These are phyloP conservation scores for Hofmannophila pseudospretella DNA, from an alignment of 2,888 invertebrate genomes.

Conservation along the genomic window DNA sequence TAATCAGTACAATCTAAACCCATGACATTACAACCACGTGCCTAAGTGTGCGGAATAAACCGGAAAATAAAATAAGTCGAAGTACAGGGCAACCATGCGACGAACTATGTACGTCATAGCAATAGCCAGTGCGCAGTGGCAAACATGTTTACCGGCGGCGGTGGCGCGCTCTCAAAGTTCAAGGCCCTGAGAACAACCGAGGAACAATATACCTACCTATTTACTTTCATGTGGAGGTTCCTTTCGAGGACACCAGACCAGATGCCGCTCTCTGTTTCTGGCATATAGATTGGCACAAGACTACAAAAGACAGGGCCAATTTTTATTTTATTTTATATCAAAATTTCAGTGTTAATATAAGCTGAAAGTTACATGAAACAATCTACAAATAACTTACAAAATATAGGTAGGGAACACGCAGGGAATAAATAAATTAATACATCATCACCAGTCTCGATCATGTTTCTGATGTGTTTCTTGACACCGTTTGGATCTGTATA, in stretches of 20 bases:
- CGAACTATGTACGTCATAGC: slow-evolving; percentile 43
- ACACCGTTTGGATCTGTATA: no score
- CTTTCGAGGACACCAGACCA: slow-evolving; percentile 32
- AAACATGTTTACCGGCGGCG: slow-evolving; percentile 70
- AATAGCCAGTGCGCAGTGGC: slow-evolving; percentile 64
- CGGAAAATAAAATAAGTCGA: slow-evolving; percentile 35
- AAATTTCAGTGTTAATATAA: no score
- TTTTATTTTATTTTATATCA: no score
- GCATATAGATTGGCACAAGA: background rate
- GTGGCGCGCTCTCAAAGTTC: slow-evolving; percentile 52
- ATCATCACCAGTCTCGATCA: no score
- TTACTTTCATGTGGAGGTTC: slow-evolving; percentile 41
- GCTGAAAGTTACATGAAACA: no score
- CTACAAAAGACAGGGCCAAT: background rate
- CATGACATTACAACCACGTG: slow-evolving; percentile 22
- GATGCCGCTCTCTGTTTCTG: background rate
- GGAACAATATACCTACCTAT: slow-evolving; percentile 52
- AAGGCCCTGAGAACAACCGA: slow-evolving; percentile 58
- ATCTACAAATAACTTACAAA: no score
- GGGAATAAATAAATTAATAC: no score
- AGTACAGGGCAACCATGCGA: slow-evolving; percentile 24
- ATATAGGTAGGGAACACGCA: no score
- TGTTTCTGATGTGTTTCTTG: no score
- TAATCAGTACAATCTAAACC: no score
- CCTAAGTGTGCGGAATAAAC: slow-evolving; percentile 41